Evolutionary conservation across 2,888 invertebrate species (phyloP), one percentile per base, ranked within the genome.

Genomic region (Pemphredon lugubris): DNA sequence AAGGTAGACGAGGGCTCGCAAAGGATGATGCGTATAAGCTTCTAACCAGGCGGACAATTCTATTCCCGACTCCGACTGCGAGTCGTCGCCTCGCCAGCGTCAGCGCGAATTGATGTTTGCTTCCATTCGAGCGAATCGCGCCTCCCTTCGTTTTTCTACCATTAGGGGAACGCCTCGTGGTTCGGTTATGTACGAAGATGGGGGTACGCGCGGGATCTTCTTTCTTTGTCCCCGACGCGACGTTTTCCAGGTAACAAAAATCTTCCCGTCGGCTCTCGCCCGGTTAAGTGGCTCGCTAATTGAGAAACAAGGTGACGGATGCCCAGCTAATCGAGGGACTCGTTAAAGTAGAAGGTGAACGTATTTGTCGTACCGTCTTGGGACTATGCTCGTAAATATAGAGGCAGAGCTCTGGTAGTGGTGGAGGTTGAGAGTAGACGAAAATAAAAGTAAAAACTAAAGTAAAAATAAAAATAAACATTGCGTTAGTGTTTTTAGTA

Each of bases 91-190:
- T 57, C 61, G 61, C 72, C 72, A 74, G 61, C 72, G 77, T 79
- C 82, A 80, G 75, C 77, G 76, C 79, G 81, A 82, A 83, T 83
- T 75, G 82, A 83, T 82, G 83, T 80, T 84, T 81, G 75, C 75
- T 59, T 81, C 74, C 74, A 70, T 74, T 81, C 77, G 60, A 75
- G 71, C 77, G 73, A 76, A 66, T 68, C 73, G 60, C 75, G 45
- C 64, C 66, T 60, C 70, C 75, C 73, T 82, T 60, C 75, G 79
- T 82, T 83, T 82, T 83, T 82, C 69, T 76, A 59, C 76, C 76
- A 75, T 81, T 82, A 71, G 69, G 66, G 72, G 71, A 81, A 77
- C 70, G 73, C 68, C 74, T 74, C 55, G 72, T 67, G 77, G 80
- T 64, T 75, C 55, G 67, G 70, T 69, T 77, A 75, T 72, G 71